Base-by-base conservation (phyloP, 2,113 vertebrate genomes). In the Deroptyus accipitrinus region DNA sequence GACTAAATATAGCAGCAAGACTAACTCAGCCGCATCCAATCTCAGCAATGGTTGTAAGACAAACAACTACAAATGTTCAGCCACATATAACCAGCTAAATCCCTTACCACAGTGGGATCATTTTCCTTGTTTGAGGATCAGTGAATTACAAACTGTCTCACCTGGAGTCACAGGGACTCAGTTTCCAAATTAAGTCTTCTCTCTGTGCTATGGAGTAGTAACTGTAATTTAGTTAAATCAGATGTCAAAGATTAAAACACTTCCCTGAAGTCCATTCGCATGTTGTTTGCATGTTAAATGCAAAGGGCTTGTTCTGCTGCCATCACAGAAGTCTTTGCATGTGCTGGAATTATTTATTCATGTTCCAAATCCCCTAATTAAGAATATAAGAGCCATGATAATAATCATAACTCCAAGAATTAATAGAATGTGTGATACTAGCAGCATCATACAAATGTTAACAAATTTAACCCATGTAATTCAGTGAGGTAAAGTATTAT, bases 151-250 rank as follows among this genome's bases (percentile, higher is more conserved):
- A 86, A 81, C 84, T 41, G 7, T 52, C 67, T 87, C 90, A 95
- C 79, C 91, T 94, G 51, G 51, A 91, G 55, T 75, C 4, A 2
- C 87, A 88, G 46, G 24, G 48, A 31, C 59, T 85, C 30, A 13
- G 67, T 42, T 95, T 82, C 86, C 90, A 95, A 94, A 93, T 90
- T 67, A 91, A 92, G 62, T 69, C 85, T 86, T 86, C 68, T 73
- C 42, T 64, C 85, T 90, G 37, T 76, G 72, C 80, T 94, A 5
- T n/a, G 44, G 35, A 94, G 51, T 61, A 88, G 62, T 83, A 88
- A 90, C 73, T 41, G 69, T 75, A 95, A 86, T 86, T 92, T 74
- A 86, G 80, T 72, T 88, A 64, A 74, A 61, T 94, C 55, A 83
- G 75, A 92, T 64, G 39, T 79, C 76, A 82, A 86, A 62, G 31